Base-by-base conservation (phyloP, 2,113 vertebrate species). In the Serilophus lunatus region DNA sequence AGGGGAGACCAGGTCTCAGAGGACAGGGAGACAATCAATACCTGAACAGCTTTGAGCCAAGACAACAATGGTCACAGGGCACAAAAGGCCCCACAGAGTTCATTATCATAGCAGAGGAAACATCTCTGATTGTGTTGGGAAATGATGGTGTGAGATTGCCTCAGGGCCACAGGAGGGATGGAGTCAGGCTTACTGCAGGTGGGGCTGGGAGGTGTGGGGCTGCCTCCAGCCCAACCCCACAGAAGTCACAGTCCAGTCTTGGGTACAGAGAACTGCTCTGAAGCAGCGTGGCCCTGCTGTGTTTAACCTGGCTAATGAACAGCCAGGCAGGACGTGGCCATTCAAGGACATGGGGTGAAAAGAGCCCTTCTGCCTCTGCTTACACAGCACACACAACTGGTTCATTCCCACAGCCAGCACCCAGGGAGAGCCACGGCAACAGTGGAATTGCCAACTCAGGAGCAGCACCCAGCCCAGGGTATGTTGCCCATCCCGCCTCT, bases 301-400 rank as follows among this genome's bases (percentile, higher is more conserved):
- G 56, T 82, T 89, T 89, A 65, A 72, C 63, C 74, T 89, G 74
- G 91, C 54, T 94, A 96, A 96, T 94, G 82, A 97, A 93, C 85
- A 97, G 51, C 94, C 56, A 65, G 79, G 3, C 16, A 82, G 83
- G 90, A 97, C 51, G 8, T 82, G 94, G 91, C 88, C 86, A 78
- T 77, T 77, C 91, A 97, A 96, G 95, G 96, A 66, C 92, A 61
- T 57, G 8, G 36, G 26, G 24, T 86, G 92, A 86, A 91, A 95
- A 68, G 74, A 95, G 93, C 89, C 92, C 91, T 96, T 47, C 87
- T 90, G 81, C 85, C 66, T 82, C 65, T 96, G 96, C 95, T 97
- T 92, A 47, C 92, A 94, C 68, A 96, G 94, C 94, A 94, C 85
- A 80, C 71, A 77, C 96, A 96, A n/a, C 76, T 82, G 93, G 69